A percentile compares a stretch with the other conserved stretches of the same genome.
Conservation (phyloP, 2,888 invertebrate genomes). For the Neelides folsomi region DNA sequence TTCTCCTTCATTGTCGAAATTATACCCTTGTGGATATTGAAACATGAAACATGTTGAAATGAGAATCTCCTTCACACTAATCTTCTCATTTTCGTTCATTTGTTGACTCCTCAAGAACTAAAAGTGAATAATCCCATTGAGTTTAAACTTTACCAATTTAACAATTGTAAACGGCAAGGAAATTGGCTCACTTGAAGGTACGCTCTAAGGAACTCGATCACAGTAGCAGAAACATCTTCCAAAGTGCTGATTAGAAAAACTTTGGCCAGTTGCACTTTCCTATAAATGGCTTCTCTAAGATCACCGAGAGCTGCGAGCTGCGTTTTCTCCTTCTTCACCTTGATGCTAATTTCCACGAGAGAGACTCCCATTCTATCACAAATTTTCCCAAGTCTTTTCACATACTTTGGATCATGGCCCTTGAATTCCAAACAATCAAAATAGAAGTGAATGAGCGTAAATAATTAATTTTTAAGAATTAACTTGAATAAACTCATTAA, state of each 20-base stretch:
- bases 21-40: conserved; percentile 42
- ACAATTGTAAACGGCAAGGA: background rate
- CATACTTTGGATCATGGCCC: conserved; percentile 41
- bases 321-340: too few species aligned
- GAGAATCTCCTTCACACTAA: conserved; percentile 38
- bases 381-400: conserved; percentile 41
- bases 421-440: too few species aligned
- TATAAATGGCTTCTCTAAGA: too few species aligned
- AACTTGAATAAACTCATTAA: too few species aligned
- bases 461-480: too few species aligned
- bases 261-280: too few species aligned
- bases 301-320: too few species aligned
- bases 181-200: conserved; percentile 37
- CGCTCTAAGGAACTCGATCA: conserved; percentile 41
- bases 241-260: conserved; percentile 30
- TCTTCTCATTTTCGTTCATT: conserved; percentile 36
- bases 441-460: too few species aligned
- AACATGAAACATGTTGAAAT: conserved; percentile 41
- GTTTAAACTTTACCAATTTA: background rate
- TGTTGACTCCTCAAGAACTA: too few species aligned
- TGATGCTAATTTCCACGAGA: conserved; percentile 35
- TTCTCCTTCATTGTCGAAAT: conserved; percentile 43
- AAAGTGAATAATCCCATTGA: too few species aligned
- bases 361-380: conserved; percentile 43
- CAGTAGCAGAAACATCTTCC: conserved; percentile 42